phyloP scores from a whole-genome alignment of 2,113 vertebrate species.

The Corynorhinus townsendii region DNA sequence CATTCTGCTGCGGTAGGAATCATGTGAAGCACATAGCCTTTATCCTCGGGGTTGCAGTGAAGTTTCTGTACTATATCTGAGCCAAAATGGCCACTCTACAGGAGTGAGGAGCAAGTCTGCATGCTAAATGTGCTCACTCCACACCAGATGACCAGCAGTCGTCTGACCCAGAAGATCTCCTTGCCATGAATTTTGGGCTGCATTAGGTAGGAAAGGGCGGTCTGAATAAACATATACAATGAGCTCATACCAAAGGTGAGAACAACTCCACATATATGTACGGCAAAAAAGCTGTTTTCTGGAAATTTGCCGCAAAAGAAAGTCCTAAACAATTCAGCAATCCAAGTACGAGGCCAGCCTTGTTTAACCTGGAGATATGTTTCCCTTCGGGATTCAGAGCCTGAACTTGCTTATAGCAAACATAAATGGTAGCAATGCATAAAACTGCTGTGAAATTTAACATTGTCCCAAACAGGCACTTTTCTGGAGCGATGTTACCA shows the following conservation, averaged over 20 bases:
- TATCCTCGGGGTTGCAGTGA: conserved; percentile 90
- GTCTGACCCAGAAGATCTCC: conserved; percentile 83
- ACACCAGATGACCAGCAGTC: conserved; percentile 85
- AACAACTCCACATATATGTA: conserved; percentile 86
- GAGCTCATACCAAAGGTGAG: conserved; percentile 90
- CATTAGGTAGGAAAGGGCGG: conserved; percentile 86
- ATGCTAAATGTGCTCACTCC: conserved; percentile 86
- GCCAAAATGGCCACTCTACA: conserved; percentile 85
- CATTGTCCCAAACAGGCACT: no score
- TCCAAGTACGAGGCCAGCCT: no score
- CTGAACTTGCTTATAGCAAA: no score
- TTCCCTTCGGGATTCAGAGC: no score
- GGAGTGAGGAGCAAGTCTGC: conserved; percentile 88
- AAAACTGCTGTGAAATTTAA: no score
- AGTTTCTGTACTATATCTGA: conserved; percentile 84
- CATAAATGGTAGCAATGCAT: no score
- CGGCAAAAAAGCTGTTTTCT: conserved; percentile 89
- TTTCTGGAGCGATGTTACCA: no score
- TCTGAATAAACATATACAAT: conserved; percentile 90
- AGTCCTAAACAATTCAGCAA: no score
- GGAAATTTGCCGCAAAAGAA: not conserved
- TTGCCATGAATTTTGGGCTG: conserved; percentile 90
- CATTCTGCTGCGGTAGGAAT: conserved; percentile 91
- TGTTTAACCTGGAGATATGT: no score
- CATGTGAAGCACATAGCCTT: conserved; percentile 87